These are phyloP conservation scores for Mimumesa dahlbomi DNA, from an alignment of 2,888 invertebrate genomes.

Conservation along the genomic window DNA sequence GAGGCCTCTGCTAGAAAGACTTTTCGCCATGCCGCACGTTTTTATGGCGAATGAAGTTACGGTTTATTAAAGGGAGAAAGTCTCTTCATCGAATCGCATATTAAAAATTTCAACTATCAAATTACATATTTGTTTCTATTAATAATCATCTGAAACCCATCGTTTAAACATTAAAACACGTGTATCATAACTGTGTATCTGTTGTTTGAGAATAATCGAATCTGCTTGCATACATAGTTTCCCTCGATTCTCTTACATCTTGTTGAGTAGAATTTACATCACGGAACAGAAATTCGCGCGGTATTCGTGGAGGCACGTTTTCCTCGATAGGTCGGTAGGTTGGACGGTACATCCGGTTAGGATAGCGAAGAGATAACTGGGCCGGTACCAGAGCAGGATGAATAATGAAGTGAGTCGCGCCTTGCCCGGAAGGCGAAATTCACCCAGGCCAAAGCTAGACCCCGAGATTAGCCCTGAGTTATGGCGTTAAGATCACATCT, in stretches of 20 bases:
- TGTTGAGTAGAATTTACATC: too few species aligned
- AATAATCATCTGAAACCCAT: too few species aligned
- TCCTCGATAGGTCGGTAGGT: slow-evolving; percentile 69
- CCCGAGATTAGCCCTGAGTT: slow-evolving; percentile 79
- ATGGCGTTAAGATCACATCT: slow-evolving; percentile 80
- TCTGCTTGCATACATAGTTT: too few species aligned
- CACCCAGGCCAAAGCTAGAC: slow-evolving; percentile 66
- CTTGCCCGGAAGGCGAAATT: slow-evolving; percentile 76
- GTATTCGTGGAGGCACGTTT: slow-evolving; percentile 65
- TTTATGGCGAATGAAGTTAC: slow-evolving; percentile 73
- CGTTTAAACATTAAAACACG: background rate
- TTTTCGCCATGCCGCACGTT: slow-evolving; percentile 68
- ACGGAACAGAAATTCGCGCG: slow-evolving; percentile 62
- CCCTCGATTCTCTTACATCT: too few species aligned
- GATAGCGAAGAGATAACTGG: slow-evolving; percentile 73
- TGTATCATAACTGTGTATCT: background rate
- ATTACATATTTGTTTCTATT: too few species aligned
- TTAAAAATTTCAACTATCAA: slow-evolving; percentile 17
- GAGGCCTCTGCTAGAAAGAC: slow-evolving; percentile 48
- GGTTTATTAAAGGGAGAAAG: slow-evolving; percentile 74
- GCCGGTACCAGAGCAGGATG: slow-evolving; percentile 74
- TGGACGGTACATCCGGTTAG: slow-evolving; percentile 62
- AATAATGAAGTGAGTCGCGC: slow-evolving; percentile 80
- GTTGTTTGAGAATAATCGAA: background rate
- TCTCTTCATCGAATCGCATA: slow-evolving; percentile 1